These are phyloP conservation scores for Aleiodes testaceus DNA, from an alignment of 2,888 invertebrate genomes.

Conservation along the genomic window DNA sequence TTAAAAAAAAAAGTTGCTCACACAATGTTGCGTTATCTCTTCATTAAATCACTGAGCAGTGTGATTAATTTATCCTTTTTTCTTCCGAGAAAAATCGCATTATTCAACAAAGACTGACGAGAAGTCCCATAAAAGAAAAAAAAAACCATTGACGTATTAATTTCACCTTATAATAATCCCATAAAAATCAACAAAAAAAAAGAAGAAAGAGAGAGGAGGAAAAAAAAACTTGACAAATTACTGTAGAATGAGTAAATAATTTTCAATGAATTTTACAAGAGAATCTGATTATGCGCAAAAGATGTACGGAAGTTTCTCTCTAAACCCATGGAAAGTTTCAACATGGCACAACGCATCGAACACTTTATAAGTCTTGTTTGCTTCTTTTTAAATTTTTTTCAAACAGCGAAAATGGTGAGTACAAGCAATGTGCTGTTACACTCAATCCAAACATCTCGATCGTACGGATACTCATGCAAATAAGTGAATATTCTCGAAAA, in stretches of 20 bases:
- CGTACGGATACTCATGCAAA: constrained; percentile 52
- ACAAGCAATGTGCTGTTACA: constrained; percentile 19
- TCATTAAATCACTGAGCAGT: too few species aligned
- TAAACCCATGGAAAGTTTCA: too few species aligned
- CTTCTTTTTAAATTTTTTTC: constrained; percentile 4
- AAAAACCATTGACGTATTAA: constrained; percentile 14
- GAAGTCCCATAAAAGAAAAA: neutral
- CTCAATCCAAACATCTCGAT: constrained; percentile 45
- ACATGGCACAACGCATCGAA: too few species aligned
- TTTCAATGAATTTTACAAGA: constrained; percentile 22
- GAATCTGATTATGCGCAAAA: too few species aligned
- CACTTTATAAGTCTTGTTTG: neutral
- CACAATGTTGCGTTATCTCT: too few species aligned
- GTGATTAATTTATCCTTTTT: too few species aligned
- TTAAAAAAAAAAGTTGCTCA: too few species aligned
- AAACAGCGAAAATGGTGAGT: neutral
- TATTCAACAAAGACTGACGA: constrained; percentile 7
- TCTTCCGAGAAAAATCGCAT: neutral
- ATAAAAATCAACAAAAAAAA: constrained; percentile 2
- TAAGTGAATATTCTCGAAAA: constrained; percentile 35
- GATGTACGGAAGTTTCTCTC: too few species aligned
- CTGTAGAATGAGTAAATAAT: constrained; percentile 5
- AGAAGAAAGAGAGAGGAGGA: too few species aligned
- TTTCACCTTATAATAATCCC: constrained; percentile 15
- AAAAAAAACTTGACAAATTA: neutral